Base-by-base conservation (phyloP, 2,797 vertebrate species). In the Pristis pectinata region DNA sequence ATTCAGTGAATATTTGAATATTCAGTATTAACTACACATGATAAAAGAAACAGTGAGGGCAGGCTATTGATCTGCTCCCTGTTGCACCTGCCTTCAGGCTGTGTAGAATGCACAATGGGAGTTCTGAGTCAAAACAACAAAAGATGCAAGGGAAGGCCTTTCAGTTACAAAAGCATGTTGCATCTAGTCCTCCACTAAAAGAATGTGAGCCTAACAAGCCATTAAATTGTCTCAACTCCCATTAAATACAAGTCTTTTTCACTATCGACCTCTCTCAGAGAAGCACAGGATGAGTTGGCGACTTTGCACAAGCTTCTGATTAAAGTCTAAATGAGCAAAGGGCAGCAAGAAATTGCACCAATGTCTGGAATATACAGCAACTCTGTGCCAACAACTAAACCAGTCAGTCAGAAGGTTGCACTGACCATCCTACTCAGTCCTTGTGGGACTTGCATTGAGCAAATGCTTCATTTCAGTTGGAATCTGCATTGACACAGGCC, bases 81-180 rank as follows among this genome's bases (percentile, higher is more conserved):
- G 96, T 97, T 97, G 96, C 96, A 97, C 96, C 97, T 97, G 97
- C 97, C 97, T 97, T 95, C 95, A 95, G 97, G 96, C 96, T 95
- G 96, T 96, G 96, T 95, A 96, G 95, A 96, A 97, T 96, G 95
- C 97, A 96, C 97, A 97, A 97, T 97, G 96, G 96, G 97, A 96
- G 96, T 97, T 97, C 96, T 97, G 95, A 95, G 95, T 95, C 96
- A 96, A 96, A 96, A 96, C 96, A 97, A 97, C 97, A 97, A 97
- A 97, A 97, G 97, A 96, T 96, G 59, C 59, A 96, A 95, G 96
- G 97, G 97, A 96, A 96, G 95, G 95, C 96, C 96, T 97, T 98
- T 98, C 97, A 98, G 95, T 98, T 98, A 97, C 97, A 97, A 97
- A 91, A 97, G 96, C 97, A 97, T 96, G 95, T 96, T 97, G 61